Base-by-base conservation (phyloP, 2,797 vertebrate species). In the Coracias cyanogaster region DNA sequence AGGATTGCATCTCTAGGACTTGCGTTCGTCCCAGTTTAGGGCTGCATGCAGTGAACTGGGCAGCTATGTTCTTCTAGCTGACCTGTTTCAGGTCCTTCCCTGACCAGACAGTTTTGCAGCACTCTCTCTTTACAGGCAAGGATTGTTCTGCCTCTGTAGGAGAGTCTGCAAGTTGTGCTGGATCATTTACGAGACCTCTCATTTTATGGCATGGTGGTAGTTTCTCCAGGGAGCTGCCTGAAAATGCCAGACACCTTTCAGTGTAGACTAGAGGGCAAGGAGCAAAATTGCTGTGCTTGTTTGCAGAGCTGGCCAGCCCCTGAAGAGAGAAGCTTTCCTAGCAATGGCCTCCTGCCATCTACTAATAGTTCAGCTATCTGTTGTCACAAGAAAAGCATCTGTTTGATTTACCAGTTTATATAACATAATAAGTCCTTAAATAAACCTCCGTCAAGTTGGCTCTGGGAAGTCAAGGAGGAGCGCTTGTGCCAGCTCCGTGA, bases 351-450 rank as follows among this genome's bases (percentile, higher is more conserved):
- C 80, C 54, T 86, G 91, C 97, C 97, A 87, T 96, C 93, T 92
- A 17, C 95, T 96, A 94, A 93, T 92, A 97, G 95, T 95, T 95
- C 57, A 90, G 84, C 71, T 97, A 94, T 96, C 88, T 97, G 81
- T 94, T 91, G 72, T 94, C 86, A 91, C 89, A 90, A 94, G 93
- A 88, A 94, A 96, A 96, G 95, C 92, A 95, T 93, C 96, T 95
- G 94, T 96, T 94, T 92, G 96, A 95, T 97, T 97, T 97, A 93
- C 96, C 93, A 92, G 96, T 96, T 88, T 94, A 97, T 95, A 81
- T 91, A 96, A 90, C 80, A 85, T 84, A 93, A 55, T 88, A 86
- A 95, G 93, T 85, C 97, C 97, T 96, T 96, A 97, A 96, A 95
- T 95, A 97, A 93, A 87, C 95, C 94, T 88, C 89, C 7, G 24